Evolutionary conservation across 2,888 invertebrate genomes (phyloP).

Genomic region (Pachliopta kotzebuea): DNA sequence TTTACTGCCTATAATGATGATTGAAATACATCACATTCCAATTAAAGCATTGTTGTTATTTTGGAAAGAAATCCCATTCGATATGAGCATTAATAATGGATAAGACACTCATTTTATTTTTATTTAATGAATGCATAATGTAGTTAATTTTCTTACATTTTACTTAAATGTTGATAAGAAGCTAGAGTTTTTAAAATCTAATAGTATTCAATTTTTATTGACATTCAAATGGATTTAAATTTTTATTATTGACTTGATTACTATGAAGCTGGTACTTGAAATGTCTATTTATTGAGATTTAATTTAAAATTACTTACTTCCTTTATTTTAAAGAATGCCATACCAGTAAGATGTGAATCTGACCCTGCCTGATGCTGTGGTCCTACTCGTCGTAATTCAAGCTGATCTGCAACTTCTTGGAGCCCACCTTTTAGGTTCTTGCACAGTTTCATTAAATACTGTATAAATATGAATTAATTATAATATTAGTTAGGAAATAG

Average conservation of each 20-base stretch:
- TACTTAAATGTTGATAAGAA: too few species aligned
- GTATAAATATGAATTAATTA: conserved; percentile 31
- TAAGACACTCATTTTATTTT: too few species aligned
- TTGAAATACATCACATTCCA: too few species aligned
- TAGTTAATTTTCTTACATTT: too few species aligned
- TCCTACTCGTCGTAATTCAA: conserved; percentile 94
- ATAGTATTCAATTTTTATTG: not conserved
- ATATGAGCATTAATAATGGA: too few species aligned
- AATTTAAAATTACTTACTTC: conserved; percentile 41
- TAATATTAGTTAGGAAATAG: not conserved
- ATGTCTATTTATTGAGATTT: not conserved
- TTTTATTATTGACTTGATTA: not conserved
- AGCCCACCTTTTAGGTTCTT: conserved; percentile 97
- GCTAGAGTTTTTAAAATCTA: not conserved
- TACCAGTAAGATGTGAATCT: conserved; percentile 97
- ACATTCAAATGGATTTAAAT: not conserved
- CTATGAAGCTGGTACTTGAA: not conserved
- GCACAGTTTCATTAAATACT: conserved; percentile 97
- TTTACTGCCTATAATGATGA: too few species aligned
- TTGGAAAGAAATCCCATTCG: too few species aligned
- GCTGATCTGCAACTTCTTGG: conserved; percentile 96
- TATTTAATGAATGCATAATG: too few species aligned
- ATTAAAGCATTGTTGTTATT: too few species aligned
- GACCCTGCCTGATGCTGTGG: conserved; percentile 99
- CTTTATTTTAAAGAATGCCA: conserved; percentile 91